These are phyloP conservation scores for Campylomormyrus tamandua DNA, from an alignment of 2,113 vertebrate genomes.

Conservation along the genomic window DNA sequence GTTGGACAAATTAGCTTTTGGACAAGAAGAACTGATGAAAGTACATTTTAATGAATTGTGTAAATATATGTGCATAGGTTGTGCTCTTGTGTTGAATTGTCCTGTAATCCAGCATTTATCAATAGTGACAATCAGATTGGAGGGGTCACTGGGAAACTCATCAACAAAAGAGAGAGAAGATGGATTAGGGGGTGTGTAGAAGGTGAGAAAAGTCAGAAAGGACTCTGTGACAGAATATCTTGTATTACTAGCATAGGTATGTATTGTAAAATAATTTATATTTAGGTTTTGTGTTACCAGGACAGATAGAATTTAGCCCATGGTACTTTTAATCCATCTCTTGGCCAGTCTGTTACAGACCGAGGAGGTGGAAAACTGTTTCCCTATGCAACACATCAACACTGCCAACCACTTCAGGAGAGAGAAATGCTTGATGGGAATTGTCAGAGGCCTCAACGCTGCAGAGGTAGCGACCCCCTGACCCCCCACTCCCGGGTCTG, in stretches of 20 bases:
- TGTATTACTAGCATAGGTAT: background rate
- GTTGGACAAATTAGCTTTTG: background rate
- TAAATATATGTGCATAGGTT: background rate
- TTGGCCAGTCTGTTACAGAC: too few relatives aligned
- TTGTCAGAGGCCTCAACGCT: background rate
- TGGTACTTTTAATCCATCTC: background rate
- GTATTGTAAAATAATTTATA: background rate
- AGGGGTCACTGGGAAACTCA: background rate
- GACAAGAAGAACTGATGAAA: background rate
- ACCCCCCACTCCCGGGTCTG: background rate
- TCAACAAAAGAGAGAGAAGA: background rate
- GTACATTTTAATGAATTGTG: background rate
- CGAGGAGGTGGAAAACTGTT: too few relatives aligned
- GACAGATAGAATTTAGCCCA: background rate
- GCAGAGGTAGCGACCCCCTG: background rate
- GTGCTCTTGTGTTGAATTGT: background rate
- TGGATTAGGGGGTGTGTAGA: background rate
- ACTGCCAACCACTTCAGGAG: background rate
- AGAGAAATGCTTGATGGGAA: background rate
- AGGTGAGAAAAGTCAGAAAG: background rate
- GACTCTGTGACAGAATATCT: background rate
- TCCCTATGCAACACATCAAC: background rate
- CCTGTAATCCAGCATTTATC: background rate
- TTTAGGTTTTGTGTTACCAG: background rate
- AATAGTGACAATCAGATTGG: background rate